Evolutionary conservation across 2,113 vertebrate species (phyloP), one percentile per base, ranked within the genome.

Genomic region (Gallinago media): DNA sequence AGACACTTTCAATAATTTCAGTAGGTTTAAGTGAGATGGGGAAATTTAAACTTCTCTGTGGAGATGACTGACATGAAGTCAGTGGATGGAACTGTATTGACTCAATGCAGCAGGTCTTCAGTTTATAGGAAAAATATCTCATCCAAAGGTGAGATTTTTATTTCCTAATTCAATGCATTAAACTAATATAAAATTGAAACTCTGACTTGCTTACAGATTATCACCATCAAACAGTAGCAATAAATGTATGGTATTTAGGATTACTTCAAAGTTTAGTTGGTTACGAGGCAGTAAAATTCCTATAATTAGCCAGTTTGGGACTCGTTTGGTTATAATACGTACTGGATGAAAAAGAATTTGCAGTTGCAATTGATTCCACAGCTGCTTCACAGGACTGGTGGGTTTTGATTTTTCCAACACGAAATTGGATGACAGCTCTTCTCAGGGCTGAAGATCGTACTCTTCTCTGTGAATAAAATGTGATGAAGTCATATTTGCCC

Each of bases 281-380:
- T 63, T 86, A 77, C 6, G n/a, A 85, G 14, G 23, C 36, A 50
- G 42, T 73, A 80, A 92, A 93, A 40, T 86, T 38, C 84, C 90
- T 75, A 14, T 54, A 92, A 92, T 92, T 84, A 96, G 12, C 8
- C 10, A 75, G n/a, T 78, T 47, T 55, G 56, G 3, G 31, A 76
- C 29, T 90, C 32, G 47, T 49, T 82, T 56, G 9, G 40, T 68
- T 72, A n/a, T 32, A 44, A 16, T 65, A 40, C 61, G 54, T 25
- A 91, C n/a, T 85, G 85, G 34, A 91, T 89, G 32, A 83, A 94
- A 96, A 97, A 78, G 3, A 31, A 87, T 90, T 91, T 94, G 47
- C 47, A 73, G 80, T 63, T 36, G 68, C 52, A 80, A 91, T 27
- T 79, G 21, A 91, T 46, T 94, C 46, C 86, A 58, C 27, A 92